phyloP scores from a whole-genome alignment of 2,797 vertebrate species.

The Sebastes elongatus region DNA sequence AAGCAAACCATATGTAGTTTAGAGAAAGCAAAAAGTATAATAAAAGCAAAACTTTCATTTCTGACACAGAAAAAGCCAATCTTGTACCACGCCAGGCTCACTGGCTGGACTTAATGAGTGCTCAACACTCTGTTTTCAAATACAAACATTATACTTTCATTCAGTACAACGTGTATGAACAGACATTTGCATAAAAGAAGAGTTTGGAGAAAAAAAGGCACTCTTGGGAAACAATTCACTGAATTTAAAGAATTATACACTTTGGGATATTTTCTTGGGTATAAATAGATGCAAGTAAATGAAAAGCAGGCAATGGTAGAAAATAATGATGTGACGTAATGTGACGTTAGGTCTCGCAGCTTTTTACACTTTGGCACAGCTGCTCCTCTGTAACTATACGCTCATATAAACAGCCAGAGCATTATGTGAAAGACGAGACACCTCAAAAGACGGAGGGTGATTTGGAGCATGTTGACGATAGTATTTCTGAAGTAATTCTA shows the following conservation, averaged over 20 bases:
- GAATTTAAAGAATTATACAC: not conserved
- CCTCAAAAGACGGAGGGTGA: not conserved
- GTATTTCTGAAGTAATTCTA: conserved; percentile 4
- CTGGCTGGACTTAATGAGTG: conserved; percentile 60
- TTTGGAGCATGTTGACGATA: not conserved
- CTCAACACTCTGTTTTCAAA: conserved; percentile 77
- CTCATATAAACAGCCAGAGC: not conserved
- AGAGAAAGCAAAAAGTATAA: conserved; percentile 30
- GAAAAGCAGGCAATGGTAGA: conserved; percentile 3
- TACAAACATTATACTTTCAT: conserved; percentile 39
- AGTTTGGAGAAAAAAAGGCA: not conserved
- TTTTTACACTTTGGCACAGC: conserved; percentile 3
- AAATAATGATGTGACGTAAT: not conserved
- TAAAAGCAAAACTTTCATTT: conserved; percentile 51
- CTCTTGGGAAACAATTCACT: not conserved
- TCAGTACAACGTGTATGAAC: conserved; percentile 33
- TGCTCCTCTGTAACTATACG: not conserved
- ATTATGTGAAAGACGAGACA: not conserved
- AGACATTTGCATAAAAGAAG: conserved; percentile 8
- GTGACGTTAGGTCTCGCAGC: not conserved
- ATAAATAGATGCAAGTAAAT: conserved; percentile 36
- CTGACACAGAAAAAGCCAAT: conserved; percentile 54
- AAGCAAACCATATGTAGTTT: conserved; percentile 53
- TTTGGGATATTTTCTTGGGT: not conserved
- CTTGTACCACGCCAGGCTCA: conserved; percentile 35